Evolutionary conservation across 2,113 vertebrate species (phyloP).

Genomic region (Pipa parva): DNA sequence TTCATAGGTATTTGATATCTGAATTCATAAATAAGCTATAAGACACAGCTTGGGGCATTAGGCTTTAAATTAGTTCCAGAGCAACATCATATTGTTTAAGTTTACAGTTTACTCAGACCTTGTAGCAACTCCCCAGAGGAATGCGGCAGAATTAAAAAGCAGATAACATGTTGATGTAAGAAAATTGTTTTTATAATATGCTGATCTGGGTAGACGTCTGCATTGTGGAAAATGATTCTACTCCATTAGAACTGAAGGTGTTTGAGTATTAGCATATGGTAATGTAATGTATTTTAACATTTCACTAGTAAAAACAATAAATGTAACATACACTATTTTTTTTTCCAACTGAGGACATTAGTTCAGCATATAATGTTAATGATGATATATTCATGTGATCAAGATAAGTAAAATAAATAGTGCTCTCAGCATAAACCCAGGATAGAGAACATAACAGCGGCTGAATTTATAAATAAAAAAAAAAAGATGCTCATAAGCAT

Average conservation of each 20-base stretch:
- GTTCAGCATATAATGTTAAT: too few species aligned
- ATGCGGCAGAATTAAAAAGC: slow-evolving; percentile 90
- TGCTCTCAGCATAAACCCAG: too few species aligned
- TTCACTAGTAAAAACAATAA: background rate
- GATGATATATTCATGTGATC: too few species aligned
- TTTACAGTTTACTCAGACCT: slow-evolving; percentile 89
- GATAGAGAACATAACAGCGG: too few species aligned
- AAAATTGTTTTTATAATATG: slow-evolving; percentile 98
- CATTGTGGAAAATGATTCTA: slow-evolving; percentile 70
- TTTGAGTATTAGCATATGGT: background rate
- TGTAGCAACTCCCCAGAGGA: slow-evolving; percentile 95
- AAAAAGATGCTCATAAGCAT: too few species aligned
- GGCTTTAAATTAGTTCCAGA: slow-evolving; percentile 98
- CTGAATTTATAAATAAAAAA: too few species aligned
- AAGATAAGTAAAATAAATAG: too few species aligned
- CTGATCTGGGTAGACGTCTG: slow-evolving; percentile 82
- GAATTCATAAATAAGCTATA: slow-evolving; percentile 89
- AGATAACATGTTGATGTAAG: slow-evolving; percentile 95
- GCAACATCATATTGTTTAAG: slow-evolving; percentile 95
- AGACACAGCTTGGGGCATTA: slow-evolving; percentile 89
- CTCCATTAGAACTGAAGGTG: slow-evolving; percentile 13
- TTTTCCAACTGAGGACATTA: slow-evolving; percentile 5
- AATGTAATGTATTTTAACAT: background rate
- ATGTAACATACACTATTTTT: too few species aligned
- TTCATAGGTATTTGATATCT: slow-evolving; percentile 76